phyloP scores from a whole-genome alignment of 92 coral and sea anemone species.

The Scolanthus callimorphus region DNA sequence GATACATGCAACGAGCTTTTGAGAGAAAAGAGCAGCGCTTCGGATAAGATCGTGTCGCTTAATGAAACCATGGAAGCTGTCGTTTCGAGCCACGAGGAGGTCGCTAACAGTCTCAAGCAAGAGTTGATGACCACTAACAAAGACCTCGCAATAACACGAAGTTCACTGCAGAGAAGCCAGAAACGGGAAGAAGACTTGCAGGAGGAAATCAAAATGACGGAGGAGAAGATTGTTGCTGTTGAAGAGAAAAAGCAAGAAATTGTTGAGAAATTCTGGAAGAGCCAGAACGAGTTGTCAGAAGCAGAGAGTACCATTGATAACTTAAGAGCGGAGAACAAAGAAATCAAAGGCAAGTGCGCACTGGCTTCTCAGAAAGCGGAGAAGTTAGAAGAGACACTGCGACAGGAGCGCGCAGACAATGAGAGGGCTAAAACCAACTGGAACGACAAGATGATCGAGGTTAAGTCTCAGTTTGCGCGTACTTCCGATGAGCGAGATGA shows the following conservation, averaged over 20 bases:
- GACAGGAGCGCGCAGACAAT: constrained; percentile 59
- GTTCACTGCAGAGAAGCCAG: constrained; percentile 65
- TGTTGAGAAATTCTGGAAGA: constrained; percentile 67
- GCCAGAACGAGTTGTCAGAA: constrained; percentile 59
- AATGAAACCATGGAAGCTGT: constrained; percentile 70
- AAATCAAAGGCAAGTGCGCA: constrained; percentile 35
- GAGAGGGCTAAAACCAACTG: constrained; percentile 56
- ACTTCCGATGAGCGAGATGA: constrained; percentile 40
- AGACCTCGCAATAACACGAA: constrained; percentile 59
- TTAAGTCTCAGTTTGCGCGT: constrained; percentile 37
- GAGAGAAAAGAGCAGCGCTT: constrained; percentile 47
- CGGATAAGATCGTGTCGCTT: constrained; percentile 55
- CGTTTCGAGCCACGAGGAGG: constrained; percentile 56
- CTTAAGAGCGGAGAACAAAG: constrained; percentile 53
- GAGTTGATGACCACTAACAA: constrained; percentile 57
- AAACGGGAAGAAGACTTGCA: constrained; percentile 61
- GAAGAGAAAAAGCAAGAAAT: constrained; percentile 68
- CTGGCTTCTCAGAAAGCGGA: constrained; percentile 33
- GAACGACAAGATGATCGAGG: constrained; percentile 49
- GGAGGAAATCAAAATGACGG: constrained; percentile 43
- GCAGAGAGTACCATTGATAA: constrained; percentile 57
- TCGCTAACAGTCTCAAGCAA: constrained; percentile 50
- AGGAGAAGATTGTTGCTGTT: constrained; percentile 46
- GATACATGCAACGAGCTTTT: constrained; percentile 68
- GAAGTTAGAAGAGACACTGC: constrained; percentile 51